A percentile compares a stretch with the other conserved stretches of the same genome.
Evolutionary conservation across 2,113 vertebrate species (phyloP).

Genomic region (Notarius quadriscutis): DNA sequence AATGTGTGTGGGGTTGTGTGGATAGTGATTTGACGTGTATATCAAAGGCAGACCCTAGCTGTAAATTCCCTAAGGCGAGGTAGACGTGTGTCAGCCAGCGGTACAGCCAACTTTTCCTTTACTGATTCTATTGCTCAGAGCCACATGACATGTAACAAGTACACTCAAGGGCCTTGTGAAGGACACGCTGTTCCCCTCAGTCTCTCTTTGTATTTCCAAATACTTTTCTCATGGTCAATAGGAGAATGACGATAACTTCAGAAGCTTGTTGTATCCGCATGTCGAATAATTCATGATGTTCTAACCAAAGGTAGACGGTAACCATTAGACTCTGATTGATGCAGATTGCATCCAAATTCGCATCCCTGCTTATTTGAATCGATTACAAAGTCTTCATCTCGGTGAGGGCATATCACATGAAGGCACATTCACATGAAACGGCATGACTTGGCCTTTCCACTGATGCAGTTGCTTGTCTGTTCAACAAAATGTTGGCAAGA

Average conservation of each 20-base stretch:
- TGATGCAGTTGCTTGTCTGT: too few species aligned
- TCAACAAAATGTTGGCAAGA: too few species aligned
- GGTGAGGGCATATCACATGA: too few species aligned
- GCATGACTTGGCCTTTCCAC: too few species aligned
- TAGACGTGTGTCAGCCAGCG: slow-evolving; percentile 46
- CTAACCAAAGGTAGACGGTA: neutral
- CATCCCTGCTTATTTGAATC: too few species aligned
- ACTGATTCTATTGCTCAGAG: slow-evolving; percentile 11
- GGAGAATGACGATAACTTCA: neutral
- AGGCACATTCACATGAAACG: too few species aligned
- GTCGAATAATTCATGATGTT: neutral
- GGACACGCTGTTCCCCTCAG: slow-evolving; percentile 38
- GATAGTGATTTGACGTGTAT: slow-evolving; percentile 41
- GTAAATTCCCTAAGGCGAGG: slow-evolving; percentile 51
- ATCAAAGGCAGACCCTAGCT: slow-evolving; percentile 35
- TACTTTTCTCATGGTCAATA: slow-evolving; percentile 7
- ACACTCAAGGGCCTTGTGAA: slow-evolving; percentile 41
- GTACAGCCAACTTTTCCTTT: slow-evolving; percentile 21
- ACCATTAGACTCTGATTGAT: neutral
- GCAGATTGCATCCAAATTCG: too few species aligned
- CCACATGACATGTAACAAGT: slow-evolving; percentile 41
- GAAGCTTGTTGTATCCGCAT: neutral
- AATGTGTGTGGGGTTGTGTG: slow-evolving; percentile 61
- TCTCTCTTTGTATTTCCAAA: neutral
- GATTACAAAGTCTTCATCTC: too few species aligned